These are phyloP conservation scores for Panurus biarmicus DNA, from an alignment of 2,113 vertebrate species.

Conservation along the genomic window DNA sequence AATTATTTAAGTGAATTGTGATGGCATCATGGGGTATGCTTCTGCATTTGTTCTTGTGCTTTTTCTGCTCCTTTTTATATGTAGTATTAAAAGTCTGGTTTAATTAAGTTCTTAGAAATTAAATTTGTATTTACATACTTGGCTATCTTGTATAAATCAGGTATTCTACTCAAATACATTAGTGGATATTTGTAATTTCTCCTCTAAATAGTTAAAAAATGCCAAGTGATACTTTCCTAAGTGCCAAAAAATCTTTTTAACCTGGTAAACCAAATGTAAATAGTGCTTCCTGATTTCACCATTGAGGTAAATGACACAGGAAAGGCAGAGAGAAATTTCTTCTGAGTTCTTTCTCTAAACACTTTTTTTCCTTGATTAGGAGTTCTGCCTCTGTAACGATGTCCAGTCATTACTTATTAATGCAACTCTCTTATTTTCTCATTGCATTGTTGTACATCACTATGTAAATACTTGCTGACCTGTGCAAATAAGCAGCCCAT, in stretches of 20 bases:
- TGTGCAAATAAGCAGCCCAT: not conserved
- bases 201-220: not conserved
- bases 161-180: not conserved
- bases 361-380: not conserved
- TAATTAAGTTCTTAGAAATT: not conserved
- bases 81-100: not conserved
- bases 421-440: not conserved
- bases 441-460: not conserved
- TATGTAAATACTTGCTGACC: not conserved
- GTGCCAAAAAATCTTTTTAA: not conserved
- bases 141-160: not conserved
- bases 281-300: not conserved
- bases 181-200: not conserved
- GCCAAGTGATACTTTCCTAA: not conserved
- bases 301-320: not conserved
- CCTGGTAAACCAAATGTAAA: not conserved
- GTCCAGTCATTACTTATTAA: not conserved
- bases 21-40: not conserved
- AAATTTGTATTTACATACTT: not conserved
- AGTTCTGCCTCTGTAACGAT: not conserved
- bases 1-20: not conserved
- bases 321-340: not conserved
- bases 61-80: not conserved
- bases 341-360: not conserved
- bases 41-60: not conserved